Conservation (phyloP, 2,113 vertebrate species). For the Martes martes region DNA sequence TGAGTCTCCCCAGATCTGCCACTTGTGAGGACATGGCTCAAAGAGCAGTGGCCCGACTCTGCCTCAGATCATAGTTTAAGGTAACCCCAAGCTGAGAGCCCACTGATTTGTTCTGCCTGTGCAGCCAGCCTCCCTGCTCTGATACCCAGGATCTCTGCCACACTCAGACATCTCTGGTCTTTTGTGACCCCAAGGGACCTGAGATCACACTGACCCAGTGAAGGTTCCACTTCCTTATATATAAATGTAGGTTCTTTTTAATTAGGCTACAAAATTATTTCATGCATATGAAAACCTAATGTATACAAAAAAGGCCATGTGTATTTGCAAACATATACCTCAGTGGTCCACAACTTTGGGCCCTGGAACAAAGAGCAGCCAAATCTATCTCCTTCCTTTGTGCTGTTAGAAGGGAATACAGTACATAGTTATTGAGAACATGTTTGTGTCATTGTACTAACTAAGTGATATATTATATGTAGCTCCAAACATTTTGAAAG, state of each 20-base stretch:
- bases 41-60: no score
- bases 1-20: no score
- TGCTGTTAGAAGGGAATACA: conserved; percentile 67
- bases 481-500: not conserved
- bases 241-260: conserved; percentile 79
- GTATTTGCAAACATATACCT: conserved; percentile 44
- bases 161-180: no score
- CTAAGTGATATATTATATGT: not conserved
- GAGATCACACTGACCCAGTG: no score
- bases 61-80: no score
- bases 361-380: not conserved
- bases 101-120: no score
- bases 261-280: conserved; percentile 80
- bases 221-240: conserved; percentile 71
- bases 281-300: conserved; percentile 83
- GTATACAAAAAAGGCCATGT: conserved; percentile 27
- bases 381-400: conserved; percentile 43
- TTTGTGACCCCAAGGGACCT: no score
- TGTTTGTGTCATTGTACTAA: not conserved
- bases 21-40: no score
- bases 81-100: no score
- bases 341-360: not conserved
- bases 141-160: no score
- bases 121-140: no score
- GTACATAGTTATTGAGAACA: conserved; percentile 48